These are phyloP conservation scores for Melieria picta DNA, from an alignment of 2,888 invertebrate genomes.

Conservation along the genomic window DNA sequence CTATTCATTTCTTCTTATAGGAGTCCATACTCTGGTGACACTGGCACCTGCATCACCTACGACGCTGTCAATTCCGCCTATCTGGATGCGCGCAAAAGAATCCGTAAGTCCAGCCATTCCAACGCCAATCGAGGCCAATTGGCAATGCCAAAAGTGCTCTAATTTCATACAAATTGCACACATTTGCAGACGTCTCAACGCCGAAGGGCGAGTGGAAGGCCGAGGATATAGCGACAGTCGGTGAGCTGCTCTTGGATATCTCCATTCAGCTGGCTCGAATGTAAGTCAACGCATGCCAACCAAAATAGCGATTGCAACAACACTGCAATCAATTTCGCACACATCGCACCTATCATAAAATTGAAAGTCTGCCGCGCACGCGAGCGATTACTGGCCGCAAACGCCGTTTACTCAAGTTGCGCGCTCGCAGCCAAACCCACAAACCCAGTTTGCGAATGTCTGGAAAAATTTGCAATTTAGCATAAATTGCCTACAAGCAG, in stretches of 20 bases:
- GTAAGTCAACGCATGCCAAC: conserved; percentile 69
- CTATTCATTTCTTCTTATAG: conserved; percentile 50
- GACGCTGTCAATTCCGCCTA: conserved; percentile 91
- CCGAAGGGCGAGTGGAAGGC: conserved; percentile 86
- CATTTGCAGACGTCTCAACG: conserved; percentile 76
- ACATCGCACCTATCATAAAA: too few species aligned
- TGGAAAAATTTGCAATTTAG: too few species aligned
- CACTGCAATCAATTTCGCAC: too few species aligned
- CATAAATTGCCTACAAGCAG: too few species aligned
- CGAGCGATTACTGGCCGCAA: too few species aligned
- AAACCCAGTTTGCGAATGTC: too few species aligned
- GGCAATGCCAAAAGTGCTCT: not conserved
- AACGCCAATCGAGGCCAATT: not conserved
- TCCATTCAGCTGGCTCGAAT: conserved; percentile 84
- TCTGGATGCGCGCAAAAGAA: conserved; percentile 85
- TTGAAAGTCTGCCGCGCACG: too few species aligned
- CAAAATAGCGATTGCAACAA: too few species aligned
- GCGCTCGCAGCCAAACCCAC: too few species aligned
- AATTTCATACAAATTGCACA: not conserved
- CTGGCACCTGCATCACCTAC: conserved; percentile 85
- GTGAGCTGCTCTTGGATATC: conserved; percentile 86
- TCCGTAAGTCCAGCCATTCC: conserved; percentile 75
- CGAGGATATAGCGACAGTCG: conserved; percentile 86
- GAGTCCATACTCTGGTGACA: conserved; percentile 69
- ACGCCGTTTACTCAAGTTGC: too few species aligned